Conservation (phyloP, 2,888 invertebrate species). For the Perdita meconis region DNA sequence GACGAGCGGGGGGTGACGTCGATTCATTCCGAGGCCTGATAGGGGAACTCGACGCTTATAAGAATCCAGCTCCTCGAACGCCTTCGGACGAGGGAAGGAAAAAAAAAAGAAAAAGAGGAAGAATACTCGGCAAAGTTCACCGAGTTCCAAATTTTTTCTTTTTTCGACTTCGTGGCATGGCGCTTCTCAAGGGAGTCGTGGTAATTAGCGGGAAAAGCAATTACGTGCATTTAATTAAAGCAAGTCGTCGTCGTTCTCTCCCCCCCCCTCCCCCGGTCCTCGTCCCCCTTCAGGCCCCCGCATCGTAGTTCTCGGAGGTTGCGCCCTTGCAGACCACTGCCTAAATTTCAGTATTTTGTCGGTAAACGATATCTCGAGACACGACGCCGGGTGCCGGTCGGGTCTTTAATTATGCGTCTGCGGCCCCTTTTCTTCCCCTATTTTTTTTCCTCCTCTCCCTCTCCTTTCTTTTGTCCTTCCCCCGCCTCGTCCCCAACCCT, state of each 20-base stretch:
- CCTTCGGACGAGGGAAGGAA: conserved; percentile 65
- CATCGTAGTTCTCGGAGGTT: conserved; percentile 52
- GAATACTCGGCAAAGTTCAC: conserved; percentile 66
- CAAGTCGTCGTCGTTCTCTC: conserved; percentile 70
- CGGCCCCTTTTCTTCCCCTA: conserved; percentile 34
- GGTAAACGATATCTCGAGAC: conserved; percentile 65
- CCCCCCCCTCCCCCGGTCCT: no score
- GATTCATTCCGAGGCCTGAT: conserved; percentile 46
- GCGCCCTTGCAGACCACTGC: conserved; percentile 51
- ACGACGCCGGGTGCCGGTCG: conserved; percentile 32
- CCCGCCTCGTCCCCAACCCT: background rate
- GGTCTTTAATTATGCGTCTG: conserved; percentile 68
- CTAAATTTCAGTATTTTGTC: conserved; percentile 70
- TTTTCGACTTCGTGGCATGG: conserved; percentile 64
- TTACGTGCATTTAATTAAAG: conserved; percentile 81
- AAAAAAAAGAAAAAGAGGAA: conserved; percentile 1
- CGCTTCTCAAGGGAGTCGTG: conserved; percentile 63
- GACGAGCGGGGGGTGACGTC: conserved; percentile 25
- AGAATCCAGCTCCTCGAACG: conserved; percentile 67
- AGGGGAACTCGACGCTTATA: conserved; percentile 44
- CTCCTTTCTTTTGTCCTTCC: conserved; percentile 6
- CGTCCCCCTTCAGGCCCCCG: conserved; percentile 8
- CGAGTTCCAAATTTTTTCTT: conserved; percentile 67
- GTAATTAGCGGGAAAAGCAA: conserved; percentile 81
- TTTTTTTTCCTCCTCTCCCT: conserved; percentile 10